phyloP scores from a whole-genome alignment of 64 coral and sea anemone species.

The Pocillopora verrucosa region DNA sequence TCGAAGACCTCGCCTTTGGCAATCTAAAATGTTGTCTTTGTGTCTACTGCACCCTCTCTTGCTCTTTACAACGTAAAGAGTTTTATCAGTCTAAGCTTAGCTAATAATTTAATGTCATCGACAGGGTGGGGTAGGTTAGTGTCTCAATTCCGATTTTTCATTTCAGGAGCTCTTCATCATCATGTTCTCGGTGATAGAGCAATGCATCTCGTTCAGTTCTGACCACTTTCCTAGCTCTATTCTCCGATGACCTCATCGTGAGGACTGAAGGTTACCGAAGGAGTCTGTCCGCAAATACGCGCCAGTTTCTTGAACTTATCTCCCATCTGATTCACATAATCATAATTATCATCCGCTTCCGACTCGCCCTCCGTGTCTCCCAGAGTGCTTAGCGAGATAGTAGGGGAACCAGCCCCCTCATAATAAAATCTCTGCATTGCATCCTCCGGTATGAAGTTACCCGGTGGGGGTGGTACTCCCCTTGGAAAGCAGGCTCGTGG shows the following conservation, averaged over 20 bases:
- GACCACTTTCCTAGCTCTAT: not conserved
- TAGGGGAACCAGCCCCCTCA: slow-evolving; percentile 86
- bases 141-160: no score
- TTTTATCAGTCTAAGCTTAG: no score
- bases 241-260: slow-evolving; percentile 79
- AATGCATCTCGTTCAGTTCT: no score
- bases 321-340: slow-evolving; percentile 66
- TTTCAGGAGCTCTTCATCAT: not conserved
- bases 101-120: no score
- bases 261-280: slow-evolving; percentile 65
- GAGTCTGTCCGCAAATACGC: slow-evolving; percentile 68
- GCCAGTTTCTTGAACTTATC: slow-evolving; percentile 77
- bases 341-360: slow-evolving; percentile 44
- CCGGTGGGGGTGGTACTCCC: slow-evolving; percentile 5
- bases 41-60: no score
- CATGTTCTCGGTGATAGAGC: not conserved
- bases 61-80: no score
- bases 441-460: slow-evolving; percentile 70
- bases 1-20: no score
- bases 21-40: no score
- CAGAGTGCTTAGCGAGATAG: slow-evolving; percentile 75
- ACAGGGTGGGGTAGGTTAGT: no score
- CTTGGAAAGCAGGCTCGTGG: slow-evolving; percentile 10
- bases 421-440: slow-evolving; percentile 56
- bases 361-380: slow-evolving; percentile 49